Conservation (phyloP, 2,888 invertebrate genomes). For the Hydrotaea cyrtoneurina region DNA sequence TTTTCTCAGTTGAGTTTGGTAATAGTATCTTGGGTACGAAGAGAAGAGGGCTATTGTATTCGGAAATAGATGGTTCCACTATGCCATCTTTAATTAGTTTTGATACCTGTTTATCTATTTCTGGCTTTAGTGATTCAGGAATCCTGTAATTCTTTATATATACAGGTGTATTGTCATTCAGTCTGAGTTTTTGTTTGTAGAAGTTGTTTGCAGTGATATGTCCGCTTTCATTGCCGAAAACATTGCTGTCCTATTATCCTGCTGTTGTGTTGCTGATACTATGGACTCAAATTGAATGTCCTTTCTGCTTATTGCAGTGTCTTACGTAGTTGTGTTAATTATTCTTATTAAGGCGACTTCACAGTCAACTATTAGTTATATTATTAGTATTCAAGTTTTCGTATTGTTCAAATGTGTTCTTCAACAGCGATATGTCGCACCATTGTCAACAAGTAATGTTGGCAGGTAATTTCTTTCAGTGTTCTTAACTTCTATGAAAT, state of each 20-base stretch:
- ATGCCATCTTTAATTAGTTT: conserved; percentile 36
- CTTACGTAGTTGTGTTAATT: too few species aligned
- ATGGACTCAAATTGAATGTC: too few species aligned
- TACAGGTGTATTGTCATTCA: too few species aligned
- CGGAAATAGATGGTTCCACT: too few species aligned
- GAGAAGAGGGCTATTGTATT: too few species aligned
- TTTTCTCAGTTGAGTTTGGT: too few species aligned
- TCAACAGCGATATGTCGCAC: conserved; percentile 39
- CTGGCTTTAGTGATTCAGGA: conserved; percentile 23
- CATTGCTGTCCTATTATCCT: too few species aligned
- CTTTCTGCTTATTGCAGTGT: too few species aligned
- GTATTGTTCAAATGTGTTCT: neutral
- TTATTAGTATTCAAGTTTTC: neutral
- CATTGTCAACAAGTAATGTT: conserved; percentile 20
- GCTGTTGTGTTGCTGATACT: too few species aligned
- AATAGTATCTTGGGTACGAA: too few species aligned
- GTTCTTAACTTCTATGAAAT: conserved; percentile 6
- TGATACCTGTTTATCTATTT: conserved; percentile 27
- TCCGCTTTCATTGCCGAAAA: neutral
- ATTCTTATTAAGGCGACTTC: conserved; percentile 35
- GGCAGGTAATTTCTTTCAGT: neutral
- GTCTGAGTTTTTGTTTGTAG: too few species aligned
- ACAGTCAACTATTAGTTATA: conserved; percentile 19
- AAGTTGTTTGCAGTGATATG: neutral
- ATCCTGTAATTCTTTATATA: conserved; percentile 29